Conservation (phyloP, 1,140 invertebrate genomes). For the Bombus cullumanus region DNA sequence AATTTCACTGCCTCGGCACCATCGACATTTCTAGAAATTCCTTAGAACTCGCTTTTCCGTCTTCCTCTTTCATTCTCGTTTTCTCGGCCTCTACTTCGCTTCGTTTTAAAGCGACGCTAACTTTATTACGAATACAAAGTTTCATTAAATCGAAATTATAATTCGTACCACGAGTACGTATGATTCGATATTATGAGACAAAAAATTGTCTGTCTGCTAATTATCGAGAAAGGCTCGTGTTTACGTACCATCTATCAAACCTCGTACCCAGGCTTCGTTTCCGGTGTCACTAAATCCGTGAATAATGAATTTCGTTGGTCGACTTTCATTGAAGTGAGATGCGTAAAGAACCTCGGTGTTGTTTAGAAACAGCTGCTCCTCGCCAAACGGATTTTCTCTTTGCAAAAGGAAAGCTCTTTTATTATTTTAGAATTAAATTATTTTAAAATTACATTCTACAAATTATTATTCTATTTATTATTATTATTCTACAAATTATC, state of each 20-base stretch:
- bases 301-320: constrained; percentile 81
- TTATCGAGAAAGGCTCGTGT: neutral
- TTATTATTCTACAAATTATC: neutral
- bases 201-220: neutral
- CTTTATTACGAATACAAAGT: too few species aligned
- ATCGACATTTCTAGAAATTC: constrained; percentile 42
- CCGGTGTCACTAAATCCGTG: constrained; percentile 83
- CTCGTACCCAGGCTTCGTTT: constrained; percentile 78
- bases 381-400: constrained; percentile 75
- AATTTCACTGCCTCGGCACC: constrained; percentile 45
- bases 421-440: neutral
- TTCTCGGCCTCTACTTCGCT: neutral
- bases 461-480: neutral
- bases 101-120: neutral
- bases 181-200: neutral
- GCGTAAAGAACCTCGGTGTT: constrained; percentile 75
- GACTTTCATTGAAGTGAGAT: constrained; percentile 78
- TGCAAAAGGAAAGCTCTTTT: neutral
- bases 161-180: too few species aligned
- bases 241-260: constrained; percentile 74
- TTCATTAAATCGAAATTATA: neutral
- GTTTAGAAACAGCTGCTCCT: constrained; percentile 73
- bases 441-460: neutral
- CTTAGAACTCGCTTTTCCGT: neutral
- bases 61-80: neutral